Evolutionary conservation across 2,797 vertebrate species (phyloP).

Genomic region (Sebastes variabilis): DNA sequence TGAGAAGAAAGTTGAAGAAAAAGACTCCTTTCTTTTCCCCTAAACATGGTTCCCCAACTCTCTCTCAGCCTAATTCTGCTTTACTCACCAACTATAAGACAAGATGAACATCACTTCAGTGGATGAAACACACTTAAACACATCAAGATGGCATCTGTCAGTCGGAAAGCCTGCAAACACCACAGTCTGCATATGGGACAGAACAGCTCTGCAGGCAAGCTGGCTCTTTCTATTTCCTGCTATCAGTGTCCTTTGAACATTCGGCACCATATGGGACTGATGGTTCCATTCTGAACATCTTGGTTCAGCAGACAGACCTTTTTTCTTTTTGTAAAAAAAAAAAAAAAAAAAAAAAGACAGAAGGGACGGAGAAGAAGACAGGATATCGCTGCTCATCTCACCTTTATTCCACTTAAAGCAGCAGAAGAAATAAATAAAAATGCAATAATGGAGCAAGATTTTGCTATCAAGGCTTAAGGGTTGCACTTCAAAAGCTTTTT

Average conservation of each 20-base stretch:
- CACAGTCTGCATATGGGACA: slow-evolving; percentile 53
- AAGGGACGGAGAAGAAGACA: neutral
- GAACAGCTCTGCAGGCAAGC: slow-evolving; percentile 63
- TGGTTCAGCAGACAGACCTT: slow-evolving; percentile 34
- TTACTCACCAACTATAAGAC: slow-evolving; percentile 4
- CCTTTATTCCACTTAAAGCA: slow-evolving; percentile 24
- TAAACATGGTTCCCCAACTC: neutral
- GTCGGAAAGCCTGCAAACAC: slow-evolving; percentile 42
- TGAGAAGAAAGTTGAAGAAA: neutral
- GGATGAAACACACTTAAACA: slow-evolving; percentile 54
- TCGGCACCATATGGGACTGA: slow-evolving; percentile 72
- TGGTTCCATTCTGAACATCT: slow-evolving; percentile 52
- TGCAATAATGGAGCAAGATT: slow-evolving; percentile 1
- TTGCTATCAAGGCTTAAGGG: slow-evolving; percentile 19
- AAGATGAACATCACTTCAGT: slow-evolving; percentile 19
- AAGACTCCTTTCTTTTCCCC: neutral
- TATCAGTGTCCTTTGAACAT: slow-evolving; percentile 72
- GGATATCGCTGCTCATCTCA: neutral
- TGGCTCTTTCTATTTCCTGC: slow-evolving; percentile 63
- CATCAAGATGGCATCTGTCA: slow-evolving; percentile 70
- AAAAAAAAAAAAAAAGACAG: slow-evolving; percentile 16
- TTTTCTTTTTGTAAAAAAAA: slow-evolving; percentile 17
- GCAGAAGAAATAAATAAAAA: slow-evolving; percentile 10
- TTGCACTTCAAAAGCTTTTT: slow-evolving; percentile 29
- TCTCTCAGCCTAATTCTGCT: slow-evolving; percentile 14